Evolutionary conservation across 2,888 invertebrate species (phyloP).

Genomic region (Pandemis heparana): DNA sequence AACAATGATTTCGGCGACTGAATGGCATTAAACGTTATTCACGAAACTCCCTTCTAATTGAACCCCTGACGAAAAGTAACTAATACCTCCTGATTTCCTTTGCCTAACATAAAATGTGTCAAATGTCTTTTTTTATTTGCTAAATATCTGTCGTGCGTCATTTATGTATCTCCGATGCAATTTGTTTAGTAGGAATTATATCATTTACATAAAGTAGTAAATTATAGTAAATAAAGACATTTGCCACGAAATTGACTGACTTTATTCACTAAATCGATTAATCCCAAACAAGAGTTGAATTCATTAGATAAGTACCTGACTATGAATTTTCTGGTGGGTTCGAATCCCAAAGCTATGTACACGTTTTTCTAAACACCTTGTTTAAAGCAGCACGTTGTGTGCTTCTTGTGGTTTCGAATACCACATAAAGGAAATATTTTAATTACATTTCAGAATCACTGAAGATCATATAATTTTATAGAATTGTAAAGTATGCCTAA

Average conservation of each 20-base stretch:
- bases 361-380: background rate
- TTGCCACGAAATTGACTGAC: slow-evolving; percentile 57
- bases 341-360: slow-evolving; percentile 51
- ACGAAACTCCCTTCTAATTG: slow-evolving; percentile 37
- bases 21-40: slow-evolving; percentile 45
- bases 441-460: background rate
- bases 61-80: slow-evolving; percentile 43
- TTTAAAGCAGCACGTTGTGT: background rate
- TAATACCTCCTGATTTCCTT: slow-evolving; percentile 49
- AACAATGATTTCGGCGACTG: slow-evolving; percentile 50
- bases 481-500: background rate
- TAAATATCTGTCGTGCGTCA: background rate
- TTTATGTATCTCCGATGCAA: background rate
- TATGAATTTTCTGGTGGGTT: slow-evolving; percentile 50
- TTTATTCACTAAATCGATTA: slow-evolving; percentile 43
- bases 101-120: slow-evolving; percentile 48
- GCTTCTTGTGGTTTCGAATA: slow-evolving; percentile 34
- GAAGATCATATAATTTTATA: background rate
- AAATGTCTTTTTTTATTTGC: slow-evolving; percentile 49
- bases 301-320: background rate
- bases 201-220: slow-evolving; percentile 5
- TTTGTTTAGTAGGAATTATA: background rate
- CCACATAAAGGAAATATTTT: background rate
- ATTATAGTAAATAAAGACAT: slow-evolving; percentile 45
- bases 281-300: background rate